Percentiles rank a stretch among this genome's conserved stretches.
phyloP scores from a whole-genome alignment of 2,797 vertebrate species.

The Hozukius guyotensis region DNA sequence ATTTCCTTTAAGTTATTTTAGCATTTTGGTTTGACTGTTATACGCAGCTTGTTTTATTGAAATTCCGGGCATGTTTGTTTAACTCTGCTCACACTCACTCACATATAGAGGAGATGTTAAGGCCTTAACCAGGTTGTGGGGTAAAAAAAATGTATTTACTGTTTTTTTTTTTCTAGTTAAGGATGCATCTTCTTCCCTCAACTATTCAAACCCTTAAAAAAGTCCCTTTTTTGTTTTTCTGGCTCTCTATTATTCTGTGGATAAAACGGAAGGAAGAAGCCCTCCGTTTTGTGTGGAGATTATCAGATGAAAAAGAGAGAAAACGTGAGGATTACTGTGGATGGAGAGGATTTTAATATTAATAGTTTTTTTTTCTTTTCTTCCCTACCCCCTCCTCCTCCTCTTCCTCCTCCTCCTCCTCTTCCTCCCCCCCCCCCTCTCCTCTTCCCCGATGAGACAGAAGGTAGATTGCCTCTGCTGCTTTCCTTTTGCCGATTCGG shows the following conservation, averaged over 20 bases:
- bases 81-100: neutral
- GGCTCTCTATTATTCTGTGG: constrained; percentile 48
- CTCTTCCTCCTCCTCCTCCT: neutral
- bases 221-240: constrained; percentile 32
- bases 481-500: constrained; percentile 91
- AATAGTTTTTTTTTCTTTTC: constrained; percentile 84
- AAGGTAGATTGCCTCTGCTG: constrained; percentile 91
- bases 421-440: no score
- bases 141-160: neutral
- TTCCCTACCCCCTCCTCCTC: neutral
- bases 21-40: constrained; percentile 1
- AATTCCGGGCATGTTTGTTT: neutral
- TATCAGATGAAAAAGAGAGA: constrained; percentile 78
- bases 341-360: constrained; percentile 92
- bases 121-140: constrained; percentile 11
- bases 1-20: neutral
- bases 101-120: neutral
- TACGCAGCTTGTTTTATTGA: neutral
- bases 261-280: constrained; percentile 77
- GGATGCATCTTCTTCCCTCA: constrained; percentile 12
- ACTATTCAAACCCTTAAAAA: constrained; percentile 49
- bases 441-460: constrained; percentile 87
- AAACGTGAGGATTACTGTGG: constrained; percentile 79
- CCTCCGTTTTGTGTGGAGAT: constrained; percentile 78
- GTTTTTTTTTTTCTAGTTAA: constrained; percentile 39